Conservation (phyloP, 1,140 invertebrate genomes). For the Zaprionus taronus region DNA sequence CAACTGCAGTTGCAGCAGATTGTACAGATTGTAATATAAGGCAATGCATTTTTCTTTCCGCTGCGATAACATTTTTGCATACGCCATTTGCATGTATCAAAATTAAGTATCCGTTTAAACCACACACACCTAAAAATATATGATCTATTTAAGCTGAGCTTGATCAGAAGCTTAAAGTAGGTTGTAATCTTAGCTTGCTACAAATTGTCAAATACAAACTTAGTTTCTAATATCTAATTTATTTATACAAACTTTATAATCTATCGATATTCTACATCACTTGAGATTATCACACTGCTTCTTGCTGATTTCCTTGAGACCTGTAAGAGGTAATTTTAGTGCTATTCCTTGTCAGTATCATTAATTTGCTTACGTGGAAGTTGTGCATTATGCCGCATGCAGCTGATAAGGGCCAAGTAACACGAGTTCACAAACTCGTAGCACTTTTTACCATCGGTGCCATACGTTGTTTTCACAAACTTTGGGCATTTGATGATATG, state of each 20-base stretch:
- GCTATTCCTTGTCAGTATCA: no score
- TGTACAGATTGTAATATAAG: conserved; percentile 72
- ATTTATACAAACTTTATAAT: background rate
- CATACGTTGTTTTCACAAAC: conserved; percentile 14
- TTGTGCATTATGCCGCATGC: conserved; percentile 28
- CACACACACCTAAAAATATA: background rate
- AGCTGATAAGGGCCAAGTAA: conserved; percentile 30
- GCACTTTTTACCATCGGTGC: conserved; percentile 34
- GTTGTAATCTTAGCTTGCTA: background rate
- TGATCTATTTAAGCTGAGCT: background rate
- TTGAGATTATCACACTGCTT: background rate
- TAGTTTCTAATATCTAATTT: background rate
- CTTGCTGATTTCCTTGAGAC: conserved; percentile 23
- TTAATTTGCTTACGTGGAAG: conserved; percentile 23
- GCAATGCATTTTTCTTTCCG: conserved; percentile 58
- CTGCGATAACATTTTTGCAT: conserved; percentile 33
- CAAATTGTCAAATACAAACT: background rate
- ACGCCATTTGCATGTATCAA: conserved; percentile 5
- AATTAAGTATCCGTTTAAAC: background rate
- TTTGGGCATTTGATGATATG: conserved; percentile 42
- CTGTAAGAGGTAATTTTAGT: conserved; percentile 10
- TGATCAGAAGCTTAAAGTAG: no score
- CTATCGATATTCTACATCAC: background rate
- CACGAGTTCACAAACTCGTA: conserved; percentile 31
- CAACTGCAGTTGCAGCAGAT: conserved; percentile 42